A percentile compares a stretch with the other conserved stretches of the same genome.
Evolutionary conservation across 2,797 vertebrate species (phyloP).

Genomic region (Odontamblyopus rebecca): DNA sequence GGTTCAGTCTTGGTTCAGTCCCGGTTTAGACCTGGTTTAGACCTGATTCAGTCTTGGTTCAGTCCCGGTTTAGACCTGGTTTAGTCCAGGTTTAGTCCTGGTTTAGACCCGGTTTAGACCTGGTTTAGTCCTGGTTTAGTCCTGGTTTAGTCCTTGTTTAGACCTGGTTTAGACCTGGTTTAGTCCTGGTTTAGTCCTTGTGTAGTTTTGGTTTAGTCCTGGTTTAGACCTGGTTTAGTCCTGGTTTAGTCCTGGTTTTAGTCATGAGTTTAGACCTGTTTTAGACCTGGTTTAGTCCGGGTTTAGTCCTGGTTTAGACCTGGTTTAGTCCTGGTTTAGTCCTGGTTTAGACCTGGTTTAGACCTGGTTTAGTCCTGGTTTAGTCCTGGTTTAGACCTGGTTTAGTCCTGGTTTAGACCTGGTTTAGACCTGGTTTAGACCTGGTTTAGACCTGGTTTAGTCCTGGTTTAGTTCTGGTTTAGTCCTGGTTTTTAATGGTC

Average conservation of each 20-base stretch:
- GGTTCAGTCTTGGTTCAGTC: neutral
- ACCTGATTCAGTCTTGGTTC: neutral
- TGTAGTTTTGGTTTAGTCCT: neutral
- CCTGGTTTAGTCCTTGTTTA: too few species aligned
- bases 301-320: too few species aligned
- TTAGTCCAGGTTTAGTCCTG: neutral
- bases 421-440: neutral
- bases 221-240: neutral
- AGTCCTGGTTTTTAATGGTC: neutral
- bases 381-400: too few species aligned
- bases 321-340: too few species aligned
- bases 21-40: neutral
- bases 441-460: conserved; percentile 1
- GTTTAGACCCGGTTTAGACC: neutral
- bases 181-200: neutral
- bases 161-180: neutral
- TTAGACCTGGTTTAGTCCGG: too few species aligned
- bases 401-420: neutral
- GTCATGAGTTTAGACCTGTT: too few species aligned
- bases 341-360: too few species aligned
- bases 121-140: neutral
- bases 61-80: neutral
- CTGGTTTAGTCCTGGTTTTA: too few species aligned
- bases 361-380: too few species aligned
- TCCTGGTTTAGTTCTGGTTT: neutral